These are phyloP conservation scores for Tenualosa thibaudeaui DNA, from an alignment of 2,797 vertebrate species.

Conservation along the genomic window DNA sequence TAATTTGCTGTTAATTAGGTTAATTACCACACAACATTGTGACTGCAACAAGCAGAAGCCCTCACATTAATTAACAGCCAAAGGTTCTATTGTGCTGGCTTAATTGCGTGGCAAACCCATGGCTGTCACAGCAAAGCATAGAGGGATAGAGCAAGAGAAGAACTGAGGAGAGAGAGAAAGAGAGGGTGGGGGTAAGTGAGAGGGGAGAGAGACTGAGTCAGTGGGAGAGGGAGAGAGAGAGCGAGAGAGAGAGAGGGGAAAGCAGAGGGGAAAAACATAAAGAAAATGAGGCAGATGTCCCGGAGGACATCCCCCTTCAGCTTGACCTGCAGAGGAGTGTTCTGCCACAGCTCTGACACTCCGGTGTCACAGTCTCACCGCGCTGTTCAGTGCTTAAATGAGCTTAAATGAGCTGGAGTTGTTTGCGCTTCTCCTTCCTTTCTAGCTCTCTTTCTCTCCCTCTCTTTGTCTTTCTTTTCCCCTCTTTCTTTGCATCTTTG, in stretches of 20 bases:
- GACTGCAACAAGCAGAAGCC: neutral
- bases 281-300: neutral
- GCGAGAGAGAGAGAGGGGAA: neutral
- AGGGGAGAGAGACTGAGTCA: neutral
- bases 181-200: neutral
- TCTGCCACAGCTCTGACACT: neutral
- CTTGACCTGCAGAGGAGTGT: neutral
- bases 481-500: neutral
- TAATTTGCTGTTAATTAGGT: slow-evolving; percentile 18
- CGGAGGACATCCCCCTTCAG: neutral
- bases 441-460: slow-evolving; percentile 12
- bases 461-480: neutral
- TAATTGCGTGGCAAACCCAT: slow-evolving; percentile 20
- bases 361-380: neutral
- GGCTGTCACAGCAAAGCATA: neutral
- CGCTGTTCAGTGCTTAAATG: neutral
- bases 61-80: slow-evolving; percentile 10
- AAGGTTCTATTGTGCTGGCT: slow-evolving; percentile 13
- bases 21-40: slow-evolving; percentile 19
- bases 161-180: neutral
- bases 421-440: neutral
- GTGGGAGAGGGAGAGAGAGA: neutral
- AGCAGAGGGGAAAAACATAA: neutral
- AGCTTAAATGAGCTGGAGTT: neutral
- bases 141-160: neutral